Evolutionary conservation across 2,888 invertebrate species (phyloP).

Genomic region (Cantharis nigra): DNA sequence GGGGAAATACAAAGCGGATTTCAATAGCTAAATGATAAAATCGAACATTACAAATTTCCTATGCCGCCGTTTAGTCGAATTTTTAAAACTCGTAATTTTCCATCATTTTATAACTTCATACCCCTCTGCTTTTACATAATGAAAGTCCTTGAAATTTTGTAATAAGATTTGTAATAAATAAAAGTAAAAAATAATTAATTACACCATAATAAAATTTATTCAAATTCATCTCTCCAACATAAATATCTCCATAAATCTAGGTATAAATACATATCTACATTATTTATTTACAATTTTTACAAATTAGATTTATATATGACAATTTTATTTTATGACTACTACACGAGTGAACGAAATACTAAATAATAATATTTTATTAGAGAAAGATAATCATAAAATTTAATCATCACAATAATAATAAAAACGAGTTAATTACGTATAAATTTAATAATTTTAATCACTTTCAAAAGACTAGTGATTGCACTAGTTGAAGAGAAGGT

Average conservation of each 20-base stretch:
- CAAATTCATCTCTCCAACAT: neutral
- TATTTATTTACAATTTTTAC: neutral
- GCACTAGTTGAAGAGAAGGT: neutral
- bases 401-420: neutral
- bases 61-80: too few relatives aligned
- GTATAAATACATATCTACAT: neutral
- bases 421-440: neutral
- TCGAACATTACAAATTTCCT: too few relatives aligned
- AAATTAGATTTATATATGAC: neutral
- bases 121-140: too few relatives aligned
- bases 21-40: too few relatives aligned
- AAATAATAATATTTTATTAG: neutral
- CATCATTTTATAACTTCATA: too few relatives aligned
- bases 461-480: neutral
- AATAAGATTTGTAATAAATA: too few relatives aligned
- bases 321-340: neutral
- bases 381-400: neutral
- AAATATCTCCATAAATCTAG: neutral
- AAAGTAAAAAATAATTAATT: too few relatives aligned
- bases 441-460: neutral
- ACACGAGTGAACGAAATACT: neutral
- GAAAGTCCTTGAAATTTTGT: too few relatives aligned
- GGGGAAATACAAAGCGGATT: too few relatives aligned
- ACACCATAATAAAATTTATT: neutral
- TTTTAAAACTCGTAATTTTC: too few relatives aligned